Percentiles rank a stretch among this genome's conserved stretches.
Conservation (phyloP, 2,797 vertebrate species). For the Harpagifer antarcticus region DNA sequence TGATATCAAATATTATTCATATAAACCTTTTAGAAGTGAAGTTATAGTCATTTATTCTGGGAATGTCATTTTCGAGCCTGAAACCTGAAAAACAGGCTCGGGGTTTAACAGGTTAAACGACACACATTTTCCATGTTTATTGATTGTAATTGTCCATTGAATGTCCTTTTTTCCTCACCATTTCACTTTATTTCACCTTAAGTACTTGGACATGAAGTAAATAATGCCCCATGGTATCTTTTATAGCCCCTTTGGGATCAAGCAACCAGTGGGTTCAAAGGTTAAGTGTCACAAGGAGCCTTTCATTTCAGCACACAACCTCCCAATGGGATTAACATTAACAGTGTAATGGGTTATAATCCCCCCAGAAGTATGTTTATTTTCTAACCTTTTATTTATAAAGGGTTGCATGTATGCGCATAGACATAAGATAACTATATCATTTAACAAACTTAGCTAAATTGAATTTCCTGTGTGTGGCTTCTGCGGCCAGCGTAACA, state of each 20-base stretch:
- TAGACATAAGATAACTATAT: conserved; percentile 9
- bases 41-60: too few relatives aligned
- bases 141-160: conserved; percentile 16
- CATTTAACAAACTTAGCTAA: conserved; percentile 9
- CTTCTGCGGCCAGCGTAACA: conserved; percentile 24
- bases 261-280: conserved; percentile 26
- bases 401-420: neutral
- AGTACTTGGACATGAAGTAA: conserved; percentile 19
- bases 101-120: too few relatives aligned
- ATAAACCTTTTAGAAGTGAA: too few relatives aligned
- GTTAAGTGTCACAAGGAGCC: conserved; percentile 14
- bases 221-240: neutral
- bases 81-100: too few relatives aligned
- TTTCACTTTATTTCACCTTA: conserved; percentile 10
- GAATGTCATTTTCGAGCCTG: too few relatives aligned
- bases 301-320: conserved; percentile 8
- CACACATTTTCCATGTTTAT: conserved; percentile 2
- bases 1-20: too few relatives aligned
- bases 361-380: neutral
- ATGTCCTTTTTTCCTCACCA: conserved; percentile 6
- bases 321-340: conserved; percentile 4
- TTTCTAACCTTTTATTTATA: neutral
- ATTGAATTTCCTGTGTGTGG: conserved; percentile 23
- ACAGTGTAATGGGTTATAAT: neutral
- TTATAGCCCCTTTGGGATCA: conserved; percentile 26